phyloP scores from a whole-genome alignment of 2,888 invertebrate species.

The Pasiphila rectangulata region DNA sequence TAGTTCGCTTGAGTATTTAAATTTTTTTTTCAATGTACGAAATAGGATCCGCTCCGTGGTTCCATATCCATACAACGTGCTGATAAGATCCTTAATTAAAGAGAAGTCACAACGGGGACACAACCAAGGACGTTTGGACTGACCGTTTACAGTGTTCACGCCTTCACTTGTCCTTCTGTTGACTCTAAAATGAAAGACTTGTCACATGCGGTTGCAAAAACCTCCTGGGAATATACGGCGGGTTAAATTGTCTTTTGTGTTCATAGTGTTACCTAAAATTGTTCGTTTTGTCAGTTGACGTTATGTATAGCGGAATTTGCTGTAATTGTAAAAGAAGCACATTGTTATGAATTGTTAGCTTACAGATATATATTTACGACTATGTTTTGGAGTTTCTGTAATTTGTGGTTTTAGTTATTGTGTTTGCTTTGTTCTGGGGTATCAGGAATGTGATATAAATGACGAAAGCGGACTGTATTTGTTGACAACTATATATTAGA shows the following conservation, averaged over 20 bases:
- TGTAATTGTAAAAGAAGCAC: constrained; percentile 2
- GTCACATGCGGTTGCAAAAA: constrained; percentile 45
- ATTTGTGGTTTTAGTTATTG: no score
- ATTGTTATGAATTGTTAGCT: neutral
- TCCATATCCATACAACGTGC: constrained; percentile 27
- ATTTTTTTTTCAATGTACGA: constrained; percentile 27
- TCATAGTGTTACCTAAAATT: constrained; percentile 29
- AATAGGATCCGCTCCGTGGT: constrained; percentile 23
- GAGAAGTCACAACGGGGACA: constrained; percentile 37
- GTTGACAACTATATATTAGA: no score
- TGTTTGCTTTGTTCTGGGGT: no score
- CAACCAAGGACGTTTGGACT: constrained; percentile 51
- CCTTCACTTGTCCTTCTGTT: constrained; percentile 51
- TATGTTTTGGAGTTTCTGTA: no score
- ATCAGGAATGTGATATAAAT: no score
- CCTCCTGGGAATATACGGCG: constrained; percentile 47
- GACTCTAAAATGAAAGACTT: constrained; percentile 48
- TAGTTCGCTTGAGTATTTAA: no score
- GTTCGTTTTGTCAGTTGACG: constrained; percentile 18
- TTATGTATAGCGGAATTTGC: constrained; percentile 15
- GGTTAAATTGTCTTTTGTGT: constrained; percentile 53
- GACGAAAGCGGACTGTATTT: no score
- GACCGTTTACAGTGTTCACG: constrained; percentile 57
- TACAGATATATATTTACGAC: no score
- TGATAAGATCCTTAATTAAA: constrained; percentile 30